These are phyloP conservation scores for Sinella curviseta DNA, from an alignment of 1,140 invertebrate genomes.

Conservation along the genomic window DNA sequence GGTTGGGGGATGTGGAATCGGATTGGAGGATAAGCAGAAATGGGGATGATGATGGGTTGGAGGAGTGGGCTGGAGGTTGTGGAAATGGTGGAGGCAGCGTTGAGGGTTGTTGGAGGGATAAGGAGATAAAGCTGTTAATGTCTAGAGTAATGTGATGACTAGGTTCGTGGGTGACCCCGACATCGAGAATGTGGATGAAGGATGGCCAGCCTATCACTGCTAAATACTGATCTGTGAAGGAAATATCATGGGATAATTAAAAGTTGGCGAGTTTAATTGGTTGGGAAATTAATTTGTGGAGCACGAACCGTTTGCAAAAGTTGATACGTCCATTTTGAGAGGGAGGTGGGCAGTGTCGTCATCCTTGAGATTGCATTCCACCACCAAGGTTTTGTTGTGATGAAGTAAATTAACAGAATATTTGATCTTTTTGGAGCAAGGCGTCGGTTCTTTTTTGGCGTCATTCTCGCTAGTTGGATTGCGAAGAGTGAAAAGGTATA, in stretches of 20 bases:
- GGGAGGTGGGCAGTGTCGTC: background rate
- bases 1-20: too few relatives aligned
- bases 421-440: background rate
- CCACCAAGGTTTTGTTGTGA: constrained; percentile 42
- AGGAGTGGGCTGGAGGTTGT: too few relatives aligned
- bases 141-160: constrained; percentile 66
- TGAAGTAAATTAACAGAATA: constrained; percentile 42
- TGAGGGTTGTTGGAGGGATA: background rate
- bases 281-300: too few relatives aligned
- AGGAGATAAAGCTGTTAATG: constrained; percentile 2
- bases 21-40: background rate
- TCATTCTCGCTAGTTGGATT: background rate
- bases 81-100: background rate
- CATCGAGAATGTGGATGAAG: constrained; percentile 77
- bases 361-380: background rate
- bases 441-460: background rate
- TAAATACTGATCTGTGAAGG: constrained; percentile 66
- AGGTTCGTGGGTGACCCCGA: constrained; percentile 75
- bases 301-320: constrained; percentile 40
- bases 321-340: constrained; percentile 33
- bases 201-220: constrained; percentile 73
- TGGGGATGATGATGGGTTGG: background rate
- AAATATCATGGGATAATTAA: background rate
- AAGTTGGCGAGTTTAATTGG: too few relatives aligned
- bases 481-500: constrained; percentile 25